A percentile compares a stretch with the other conserved stretches of the same genome.
phyloP scores from a whole-genome alignment of 2,888 invertebrate species.

The Fissipunctia ypsillon region DNA sequence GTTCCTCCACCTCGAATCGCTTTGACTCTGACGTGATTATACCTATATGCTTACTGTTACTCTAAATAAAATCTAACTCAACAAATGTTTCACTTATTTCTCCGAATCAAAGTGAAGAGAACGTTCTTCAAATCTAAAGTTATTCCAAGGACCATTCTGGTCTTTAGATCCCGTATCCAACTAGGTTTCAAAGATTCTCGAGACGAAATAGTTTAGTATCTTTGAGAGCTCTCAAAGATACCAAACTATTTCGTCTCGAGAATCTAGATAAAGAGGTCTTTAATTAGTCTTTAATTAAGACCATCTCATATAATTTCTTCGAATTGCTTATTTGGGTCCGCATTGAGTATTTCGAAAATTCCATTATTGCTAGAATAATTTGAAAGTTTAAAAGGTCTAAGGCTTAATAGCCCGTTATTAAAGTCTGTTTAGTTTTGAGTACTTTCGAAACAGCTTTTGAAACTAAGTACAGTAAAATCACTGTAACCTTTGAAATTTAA shows the following conservation, averaged over 20 bases:
- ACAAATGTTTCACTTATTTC: background rate
- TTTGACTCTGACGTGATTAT: background rate
- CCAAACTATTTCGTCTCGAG: no score
- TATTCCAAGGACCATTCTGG: conserved; percentile 3
- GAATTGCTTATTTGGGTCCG: background rate
- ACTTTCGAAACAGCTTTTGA: conserved; percentile 29
- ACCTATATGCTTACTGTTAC: no score
- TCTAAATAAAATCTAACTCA: background rate
- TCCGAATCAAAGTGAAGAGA: background rate
- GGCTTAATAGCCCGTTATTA: conserved; percentile 34
- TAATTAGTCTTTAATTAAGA: background rate
- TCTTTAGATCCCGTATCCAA: conserved; percentile 1
- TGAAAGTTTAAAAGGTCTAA: conserved; percentile 22
- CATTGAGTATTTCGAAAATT: conserved; percentile 39
- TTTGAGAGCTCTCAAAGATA: conserved; percentile 29
- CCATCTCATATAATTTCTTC: conserved; percentile 16
- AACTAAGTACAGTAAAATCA: conserved; percentile 28
- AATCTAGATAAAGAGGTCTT: no score
- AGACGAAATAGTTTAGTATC: conserved; percentile 30
- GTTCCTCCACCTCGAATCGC: background rate
- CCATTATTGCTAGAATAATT: conserved; percentile 30
- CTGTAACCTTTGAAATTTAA: conserved; percentile 23
- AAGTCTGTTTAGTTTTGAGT: conserved; percentile 37
- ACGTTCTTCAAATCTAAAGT: conserved; percentile 4
- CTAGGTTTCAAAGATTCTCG: conserved; percentile 14